These are phyloP conservation scores for Sipha maydis DNA, from an alignment of 2,888 invertebrate genomes.

Conservation along the genomic window DNA sequence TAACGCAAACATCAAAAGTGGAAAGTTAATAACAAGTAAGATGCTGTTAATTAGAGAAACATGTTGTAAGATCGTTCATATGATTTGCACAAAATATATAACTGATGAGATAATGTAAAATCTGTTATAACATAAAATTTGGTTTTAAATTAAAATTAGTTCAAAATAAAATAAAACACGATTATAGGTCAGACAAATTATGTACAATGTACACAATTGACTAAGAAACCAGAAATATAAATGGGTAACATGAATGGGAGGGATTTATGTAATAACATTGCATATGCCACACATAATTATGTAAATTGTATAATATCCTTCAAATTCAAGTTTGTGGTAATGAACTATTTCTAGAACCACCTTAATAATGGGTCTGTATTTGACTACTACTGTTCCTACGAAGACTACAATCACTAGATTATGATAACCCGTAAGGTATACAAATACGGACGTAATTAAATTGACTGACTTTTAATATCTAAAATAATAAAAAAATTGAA, in stretches of 20 bases:
- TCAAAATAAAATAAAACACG: neutral
- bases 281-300: neutral
- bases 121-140: neutral
- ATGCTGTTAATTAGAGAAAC: neutral
- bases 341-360: neutral
- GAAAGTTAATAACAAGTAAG: neutral
- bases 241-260: neutral
- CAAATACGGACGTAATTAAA: neutral
- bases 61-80: neutral
- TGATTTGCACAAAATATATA: neutral
- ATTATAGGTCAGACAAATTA: neutral
- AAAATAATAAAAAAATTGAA: neutral
- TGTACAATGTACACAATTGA: neutral
- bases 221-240: neutral
- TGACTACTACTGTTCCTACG: neutral
- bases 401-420: neutral
- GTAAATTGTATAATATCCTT: neutral
- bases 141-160: neutral
- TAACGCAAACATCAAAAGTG: neutral
- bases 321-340: slow-evolving; percentile 1
- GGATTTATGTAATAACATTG: neutral
- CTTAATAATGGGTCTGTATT: neutral
- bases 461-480: neutral
- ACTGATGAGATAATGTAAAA: neutral
- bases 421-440: neutral